Evolutionary conservation across 1,140 invertebrate species (phyloP).

Genomic region (Lepidurus arcticus): DNA sequence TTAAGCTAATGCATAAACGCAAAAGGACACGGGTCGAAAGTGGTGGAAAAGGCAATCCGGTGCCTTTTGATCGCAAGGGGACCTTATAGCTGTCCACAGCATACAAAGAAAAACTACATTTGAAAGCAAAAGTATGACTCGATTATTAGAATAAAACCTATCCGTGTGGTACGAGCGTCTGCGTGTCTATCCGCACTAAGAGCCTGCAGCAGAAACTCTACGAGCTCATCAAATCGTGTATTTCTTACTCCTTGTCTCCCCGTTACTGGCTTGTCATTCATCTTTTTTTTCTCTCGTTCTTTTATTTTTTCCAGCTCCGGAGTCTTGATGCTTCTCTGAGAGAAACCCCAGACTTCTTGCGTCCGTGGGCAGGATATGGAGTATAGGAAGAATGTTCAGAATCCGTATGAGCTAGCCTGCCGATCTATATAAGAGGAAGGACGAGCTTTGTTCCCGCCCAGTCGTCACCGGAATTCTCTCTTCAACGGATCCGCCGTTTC

Average conservation of each 20-base stretch:
- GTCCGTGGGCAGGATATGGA: neutral
- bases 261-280: slow-evolving; percentile 12
- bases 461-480: slow-evolving; percentile 20
- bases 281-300: neutral
- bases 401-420: slow-evolving; percentile 17
- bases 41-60: neutral
- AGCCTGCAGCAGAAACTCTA: neutral
- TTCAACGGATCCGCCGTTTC: neutral
- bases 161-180: neutral
- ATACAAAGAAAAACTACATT: neutral
- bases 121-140: neutral
- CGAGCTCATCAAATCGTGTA: slow-evolving; percentile 18
- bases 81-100: neutral
- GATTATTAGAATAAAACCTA: neutral
- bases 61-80: neutral
- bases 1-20: neutral
- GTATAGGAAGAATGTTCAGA: slow-evolving; percentile 19
- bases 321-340: neutral
- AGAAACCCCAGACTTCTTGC: neutral
- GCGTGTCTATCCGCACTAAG: neutral
- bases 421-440: slow-evolving; percentile 21
- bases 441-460: slow-evolving; percentile 10
- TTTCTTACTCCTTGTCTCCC: neutral
- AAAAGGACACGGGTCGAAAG: neutral
- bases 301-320: neutral